phyloP scores from a whole-genome alignment of 2,888 invertebrate genomes.

The Theodoxus fluviatilis region DNA sequence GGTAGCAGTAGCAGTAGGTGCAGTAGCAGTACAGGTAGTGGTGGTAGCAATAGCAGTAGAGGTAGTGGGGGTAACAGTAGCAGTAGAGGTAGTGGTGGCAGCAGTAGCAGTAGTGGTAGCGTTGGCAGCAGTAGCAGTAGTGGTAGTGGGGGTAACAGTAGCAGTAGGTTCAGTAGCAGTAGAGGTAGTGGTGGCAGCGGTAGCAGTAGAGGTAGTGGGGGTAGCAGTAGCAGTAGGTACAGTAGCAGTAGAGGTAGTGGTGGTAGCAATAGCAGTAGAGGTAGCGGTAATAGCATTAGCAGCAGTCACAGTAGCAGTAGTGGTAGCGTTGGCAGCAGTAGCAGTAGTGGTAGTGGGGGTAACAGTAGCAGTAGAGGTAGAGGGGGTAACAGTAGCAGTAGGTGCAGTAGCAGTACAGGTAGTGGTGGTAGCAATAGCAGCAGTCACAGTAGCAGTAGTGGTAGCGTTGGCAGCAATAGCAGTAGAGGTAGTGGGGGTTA shows the following conservation, averaged over 20 bases:
- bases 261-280: conserved; percentile 4
- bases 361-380: neutral
- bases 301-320: neutral
- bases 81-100: too few relatives aligned
- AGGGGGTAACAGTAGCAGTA: conserved; percentile 8
- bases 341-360: neutral
- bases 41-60: too few relatives aligned
- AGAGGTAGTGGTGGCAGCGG: neutral
- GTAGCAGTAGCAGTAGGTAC: conserved; percentile 7
- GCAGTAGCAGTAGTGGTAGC: too few relatives aligned
- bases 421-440: conserved; percentile 8
- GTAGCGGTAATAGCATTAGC: neutral
- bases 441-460: neutral
- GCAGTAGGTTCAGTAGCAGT: neutral
- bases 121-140: neutral
- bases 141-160: neutral
- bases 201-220: neutral
- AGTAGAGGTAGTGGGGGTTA: neutral
- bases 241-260: conserved; percentile 14
- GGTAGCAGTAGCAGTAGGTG: too few relatives aligned
- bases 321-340: neutral
- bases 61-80: too few relatives aligned
- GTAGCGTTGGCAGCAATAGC: neutral
- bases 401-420: neutral
- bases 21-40: too few relatives aligned